phyloP scores from a whole-genome alignment of 2,113 vertebrate species.

The Thunnus maccoyii region DNA sequence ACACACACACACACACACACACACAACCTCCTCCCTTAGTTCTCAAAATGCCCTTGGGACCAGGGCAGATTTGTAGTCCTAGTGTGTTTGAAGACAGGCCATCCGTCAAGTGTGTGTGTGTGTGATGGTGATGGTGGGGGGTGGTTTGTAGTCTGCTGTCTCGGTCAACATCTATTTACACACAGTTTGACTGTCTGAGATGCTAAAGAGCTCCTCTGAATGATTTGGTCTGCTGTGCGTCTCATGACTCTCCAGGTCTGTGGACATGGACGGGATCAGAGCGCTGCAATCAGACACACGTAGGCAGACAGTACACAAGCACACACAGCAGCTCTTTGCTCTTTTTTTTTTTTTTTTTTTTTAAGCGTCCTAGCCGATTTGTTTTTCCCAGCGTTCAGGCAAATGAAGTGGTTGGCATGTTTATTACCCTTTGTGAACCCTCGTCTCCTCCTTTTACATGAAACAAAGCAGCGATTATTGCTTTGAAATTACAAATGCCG shows the following conservation, averaged over 20 bases:
- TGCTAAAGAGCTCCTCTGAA: conserved; percentile 58
- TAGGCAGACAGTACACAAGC: conserved; percentile 41
- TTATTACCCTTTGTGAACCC: conserved; percentile 57
- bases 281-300: conserved; percentile 27
- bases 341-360: conserved; percentile 22
- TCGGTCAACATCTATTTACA: conserved; percentile 74
- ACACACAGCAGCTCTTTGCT: conserved; percentile 1
- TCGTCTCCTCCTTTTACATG: neutral
- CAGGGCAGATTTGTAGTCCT: conserved; percentile 76
- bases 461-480: conserved; percentile 49
- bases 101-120: conserved; percentile 69
- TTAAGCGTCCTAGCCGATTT: conserved; percentile 27
- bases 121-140: conserved; percentile 34
- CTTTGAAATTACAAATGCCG: conserved; percentile 55
- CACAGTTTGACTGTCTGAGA: conserved; percentile 69
- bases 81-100: conserved; percentile 76
- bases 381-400: conserved; percentile 47
- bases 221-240: conserved; percentile 64
- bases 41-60: conserved; percentile 81
- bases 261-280: conserved; percentile 16
- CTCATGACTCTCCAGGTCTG: conserved; percentile 56
- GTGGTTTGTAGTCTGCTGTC: conserved; percentile 59
- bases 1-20: conserved; percentile 29
- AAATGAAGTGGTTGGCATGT: conserved; percentile 44
- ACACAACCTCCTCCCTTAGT: conserved; percentile 63